Conservation (phyloP, 2,797 vertebrate species). For the Passerculus sandwichensis region DNA sequence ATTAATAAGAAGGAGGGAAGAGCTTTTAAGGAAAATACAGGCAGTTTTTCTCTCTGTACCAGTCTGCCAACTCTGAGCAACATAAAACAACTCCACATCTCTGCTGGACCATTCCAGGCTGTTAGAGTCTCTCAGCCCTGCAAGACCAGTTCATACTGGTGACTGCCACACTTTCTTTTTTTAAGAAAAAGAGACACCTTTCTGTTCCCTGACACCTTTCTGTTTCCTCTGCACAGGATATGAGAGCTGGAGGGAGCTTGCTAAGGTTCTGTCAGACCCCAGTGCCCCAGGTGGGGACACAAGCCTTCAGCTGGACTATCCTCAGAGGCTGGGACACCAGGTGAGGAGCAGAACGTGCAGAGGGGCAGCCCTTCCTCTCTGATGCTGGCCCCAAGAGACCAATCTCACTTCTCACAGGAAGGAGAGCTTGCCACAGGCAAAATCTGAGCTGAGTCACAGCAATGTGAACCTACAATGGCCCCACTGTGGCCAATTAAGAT, state of each 20-base stretch:
- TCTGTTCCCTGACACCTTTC: not conserved
- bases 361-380: not conserved
- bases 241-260: constrained; percentile 78
- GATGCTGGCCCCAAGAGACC: not conserved
- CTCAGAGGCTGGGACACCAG: constrained; percentile 28
- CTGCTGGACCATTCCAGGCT: not conserved
- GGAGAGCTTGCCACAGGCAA: not conserved
- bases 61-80: not conserved
- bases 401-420: not conserved
- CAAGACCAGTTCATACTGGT: not conserved
- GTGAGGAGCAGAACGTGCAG: constrained; percentile 25
- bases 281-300: constrained; percentile 52
- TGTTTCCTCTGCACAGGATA: constrained; percentile 66
- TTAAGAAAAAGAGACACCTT: not conserved
- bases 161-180: not conserved
- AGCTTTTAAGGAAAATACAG: not conserved
- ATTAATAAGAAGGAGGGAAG: not conserved
- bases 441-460: not conserved
- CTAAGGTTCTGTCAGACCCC: constrained; percentile 72
- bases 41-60: not conserved
- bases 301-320: constrained; percentile 51
- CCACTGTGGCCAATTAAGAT: not conserved
- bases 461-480: not conserved
- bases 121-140: not conserved
- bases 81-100: not conserved